Base-by-base conservation (phyloP, 2,888 invertebrate species). In the Busseola fusca region DNA sequence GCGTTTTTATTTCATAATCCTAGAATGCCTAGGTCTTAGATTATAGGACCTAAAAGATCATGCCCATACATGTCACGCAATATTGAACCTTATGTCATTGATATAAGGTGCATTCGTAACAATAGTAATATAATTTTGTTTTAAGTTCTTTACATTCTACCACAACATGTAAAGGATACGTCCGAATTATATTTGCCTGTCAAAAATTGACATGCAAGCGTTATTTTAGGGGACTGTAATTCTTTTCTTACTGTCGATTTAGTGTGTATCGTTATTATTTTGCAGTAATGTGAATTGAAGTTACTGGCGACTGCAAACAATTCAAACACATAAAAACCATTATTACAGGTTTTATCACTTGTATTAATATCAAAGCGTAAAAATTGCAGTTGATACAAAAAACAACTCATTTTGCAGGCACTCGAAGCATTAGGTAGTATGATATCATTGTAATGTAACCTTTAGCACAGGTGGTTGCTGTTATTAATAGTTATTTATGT, bases 371-470 rank as follows among this genome's bases (percentile, higher is more conserved):
- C 6, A 52, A 45, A 18, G 6, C 37, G 27, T 64, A 40, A 14
- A 57, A 64, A 56, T 18, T 12, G 0, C 1, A 50, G 1, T 37
- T 50, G 6, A 10, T n/a, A 25, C n/a, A 37, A 16, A 10, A 62
- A 58, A 63, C 9, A 54, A 27, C 1, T 78, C 25, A 64, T 64
- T 63, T 69, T 27, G 14, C 57, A 71, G 25, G 48, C 21, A 75
- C 71, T 40, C 40, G 42, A 25, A 60, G 59, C 74, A 52, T 56
- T 72, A 77, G 25, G 54, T 62, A 56, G 6, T 30, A 71, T 74
- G 71, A 74, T 74, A 69, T 80, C 76, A 67, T 72, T 65, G 52
- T 65, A 80, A 64, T 57, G 64, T 69, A 78, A 82, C 68, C 72
- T 72, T 76, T 69, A 69, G 12, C 64, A 68, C 81, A 81, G 73